Evolutionary conservation across 2,113 vertebrate species (phyloP).

Genomic region (Equus quagga): DNA sequence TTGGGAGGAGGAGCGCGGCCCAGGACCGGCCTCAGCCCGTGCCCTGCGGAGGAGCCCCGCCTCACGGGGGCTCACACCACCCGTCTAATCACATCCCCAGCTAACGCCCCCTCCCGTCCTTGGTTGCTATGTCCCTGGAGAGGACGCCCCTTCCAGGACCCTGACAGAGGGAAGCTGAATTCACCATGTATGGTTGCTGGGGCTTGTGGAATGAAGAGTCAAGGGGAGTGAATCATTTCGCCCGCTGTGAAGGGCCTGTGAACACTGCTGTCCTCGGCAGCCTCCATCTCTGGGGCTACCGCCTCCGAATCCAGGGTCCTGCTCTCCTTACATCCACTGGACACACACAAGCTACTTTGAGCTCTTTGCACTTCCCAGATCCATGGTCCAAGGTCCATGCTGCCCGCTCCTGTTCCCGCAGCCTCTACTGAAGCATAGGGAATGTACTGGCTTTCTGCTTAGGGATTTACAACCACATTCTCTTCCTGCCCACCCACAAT

Average conservation of each 20-base stretch:
- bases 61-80: neutral
- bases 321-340: accelerated
- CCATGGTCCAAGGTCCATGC: accelerated
- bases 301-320: neutral
- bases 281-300: neutral
- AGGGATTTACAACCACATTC: too few species aligned
- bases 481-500: neutral
- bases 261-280: neutral
- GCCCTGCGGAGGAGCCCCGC: neutral
- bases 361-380: neutral
- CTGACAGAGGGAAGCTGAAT: neutral
- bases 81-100: neutral
- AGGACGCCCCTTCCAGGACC: neutral
- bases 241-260: neutral
- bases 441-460: neutral
- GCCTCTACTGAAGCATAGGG: neutral
- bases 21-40: neutral
- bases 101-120: neutral
- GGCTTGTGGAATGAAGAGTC: neutral
- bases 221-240: accelerated
- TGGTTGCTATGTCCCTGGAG: neutral
- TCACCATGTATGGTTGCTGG: neutral
- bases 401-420: neutral
- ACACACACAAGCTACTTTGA: accelerated
- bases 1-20: neutral